Conservation (phyloP, 2,888 invertebrate species). For the Micoletzkya japonica region DNA sequence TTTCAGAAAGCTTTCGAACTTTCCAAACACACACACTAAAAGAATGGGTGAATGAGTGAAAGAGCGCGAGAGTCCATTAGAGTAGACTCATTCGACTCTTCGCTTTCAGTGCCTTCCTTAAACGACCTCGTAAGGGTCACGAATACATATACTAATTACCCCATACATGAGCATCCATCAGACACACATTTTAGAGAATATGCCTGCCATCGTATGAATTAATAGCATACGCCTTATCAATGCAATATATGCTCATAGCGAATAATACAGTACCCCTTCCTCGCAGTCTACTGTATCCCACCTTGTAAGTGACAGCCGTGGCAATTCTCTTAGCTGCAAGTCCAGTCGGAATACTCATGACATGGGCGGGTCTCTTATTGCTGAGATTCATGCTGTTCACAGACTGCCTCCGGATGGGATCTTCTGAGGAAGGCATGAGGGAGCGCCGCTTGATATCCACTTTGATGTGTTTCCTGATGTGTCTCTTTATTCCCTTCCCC, state of each 20-base stretch:
- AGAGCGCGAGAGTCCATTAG: not conserved
- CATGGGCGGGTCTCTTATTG: slow-evolving; percentile 6
- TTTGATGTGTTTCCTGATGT: slow-evolving; percentile 46
- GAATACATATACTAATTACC: not conserved
- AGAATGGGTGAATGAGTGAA: too few species aligned
- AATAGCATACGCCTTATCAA: too few species aligned
- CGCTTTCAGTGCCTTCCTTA: not conserved
- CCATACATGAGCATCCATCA: too few species aligned
- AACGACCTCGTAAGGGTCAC: not conserved
- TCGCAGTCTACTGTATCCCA: too few species aligned
- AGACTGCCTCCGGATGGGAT: not conserved
- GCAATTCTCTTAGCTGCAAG: slow-evolving; percentile 6
- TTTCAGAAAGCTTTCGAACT: not conserved
- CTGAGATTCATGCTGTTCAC: not conserved
- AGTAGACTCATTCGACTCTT: not conserved
- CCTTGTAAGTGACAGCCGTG: not conserved
- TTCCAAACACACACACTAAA: not conserved
- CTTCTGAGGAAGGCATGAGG: slow-evolving; percentile 25
- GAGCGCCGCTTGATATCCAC: slow-evolving; percentile 50
- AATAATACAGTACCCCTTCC: too few species aligned
- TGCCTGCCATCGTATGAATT: too few species aligned
- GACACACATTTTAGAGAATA: too few species aligned
- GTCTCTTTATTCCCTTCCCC: not conserved
- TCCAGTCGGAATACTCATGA: slow-evolving; percentile 13
- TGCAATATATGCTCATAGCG: too few species aligned